Evolutionary conservation across 2,113 vertebrate species (phyloP).

Genomic region (Gavialis gangeticus): DNA sequence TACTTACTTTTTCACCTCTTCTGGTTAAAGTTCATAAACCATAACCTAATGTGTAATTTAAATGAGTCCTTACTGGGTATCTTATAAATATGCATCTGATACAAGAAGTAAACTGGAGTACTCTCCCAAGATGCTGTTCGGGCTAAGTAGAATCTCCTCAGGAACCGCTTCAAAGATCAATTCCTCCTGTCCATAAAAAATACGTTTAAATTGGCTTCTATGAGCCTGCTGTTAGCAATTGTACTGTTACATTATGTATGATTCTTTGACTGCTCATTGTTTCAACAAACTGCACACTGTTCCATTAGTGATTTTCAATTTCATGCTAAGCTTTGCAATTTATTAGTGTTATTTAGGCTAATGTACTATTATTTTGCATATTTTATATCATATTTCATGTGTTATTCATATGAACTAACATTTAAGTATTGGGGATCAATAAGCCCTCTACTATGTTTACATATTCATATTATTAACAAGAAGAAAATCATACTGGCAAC

Average conservation of each 20-base stretch:
- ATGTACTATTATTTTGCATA: constrained; percentile 85
- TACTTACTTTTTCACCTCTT: constrained; percentile 26
- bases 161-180: constrained; percentile 79
- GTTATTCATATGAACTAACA: constrained; percentile 66
- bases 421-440: constrained; percentile 77
- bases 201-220: constrained; percentile 73
- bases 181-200: constrained; percentile 78
- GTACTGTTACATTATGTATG: constrained; percentile 82
- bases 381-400: constrained; percentile 79
- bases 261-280: constrained; percentile 74
- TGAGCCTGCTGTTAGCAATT: constrained; percentile 76
- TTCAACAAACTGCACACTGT: constrained; percentile 67
- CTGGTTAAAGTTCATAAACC: constrained; percentile 39
- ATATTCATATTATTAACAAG: constrained; percentile 36
- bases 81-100: constrained; percentile 69
- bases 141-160: constrained; percentile 75
- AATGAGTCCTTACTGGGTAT: constrained; percentile 55
- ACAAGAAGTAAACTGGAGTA: constrained; percentile 65
- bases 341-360: constrained; percentile 82
- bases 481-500: neutral
- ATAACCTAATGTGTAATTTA: constrained; percentile 61
- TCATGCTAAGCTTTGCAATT: constrained; percentile 84
- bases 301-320: constrained; percentile 85
- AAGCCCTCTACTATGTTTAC: constrained; percentile 56
- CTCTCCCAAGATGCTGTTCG: constrained; percentile 75